Evolutionary conservation across 2,113 vertebrate species (phyloP), one percentile per base, ranked within the genome.

Genomic region (Lepus americanus): DNA sequence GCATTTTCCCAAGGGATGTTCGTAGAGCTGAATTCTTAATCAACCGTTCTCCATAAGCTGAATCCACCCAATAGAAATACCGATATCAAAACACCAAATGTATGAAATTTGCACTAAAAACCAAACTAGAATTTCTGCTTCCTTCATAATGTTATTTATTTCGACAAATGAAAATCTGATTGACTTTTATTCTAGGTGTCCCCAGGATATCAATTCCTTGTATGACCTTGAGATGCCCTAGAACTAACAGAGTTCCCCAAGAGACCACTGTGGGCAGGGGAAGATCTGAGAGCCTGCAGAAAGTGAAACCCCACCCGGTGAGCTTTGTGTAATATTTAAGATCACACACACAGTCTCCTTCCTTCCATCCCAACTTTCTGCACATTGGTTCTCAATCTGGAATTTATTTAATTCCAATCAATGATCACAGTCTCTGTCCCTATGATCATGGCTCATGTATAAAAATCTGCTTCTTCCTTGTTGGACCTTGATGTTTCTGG

Each of bases 41-140:
- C 80, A 87, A 69, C 5, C 61, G 3, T 87, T 90, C 8, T 64
- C 69, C 78, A 17, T 87, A 19, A 25, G 44, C 79, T 79, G 36
- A 76, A 53, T 85, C 67, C 63, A 72, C 69, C 20, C 31, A 16
- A n/a, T 79, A 95, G 81, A 90, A 93, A 67, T 1, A 63, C 16
- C 27, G 67, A 36, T 51, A 74, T 27, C n/a, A 77, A 61, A 76
- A 61, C 5, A 31, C 11, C 88, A 82, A 94, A 73, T 13, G 10
- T 25, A 83, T 92, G 70, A 90, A 90, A 70, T 82, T 39, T 84
- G 44, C 61, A 59, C 33, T 59, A 78, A 69, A 93, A 88, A 76
- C 13, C 25, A 66, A 33, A 78, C 17, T 53, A 69, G 7, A 29
- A 76, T 70, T 82, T 94, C 84, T 82, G 39, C 89, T 82, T 87